Conservation (phyloP, 2,888 invertebrate species). For the Hypomecis atomaria region DNA sequence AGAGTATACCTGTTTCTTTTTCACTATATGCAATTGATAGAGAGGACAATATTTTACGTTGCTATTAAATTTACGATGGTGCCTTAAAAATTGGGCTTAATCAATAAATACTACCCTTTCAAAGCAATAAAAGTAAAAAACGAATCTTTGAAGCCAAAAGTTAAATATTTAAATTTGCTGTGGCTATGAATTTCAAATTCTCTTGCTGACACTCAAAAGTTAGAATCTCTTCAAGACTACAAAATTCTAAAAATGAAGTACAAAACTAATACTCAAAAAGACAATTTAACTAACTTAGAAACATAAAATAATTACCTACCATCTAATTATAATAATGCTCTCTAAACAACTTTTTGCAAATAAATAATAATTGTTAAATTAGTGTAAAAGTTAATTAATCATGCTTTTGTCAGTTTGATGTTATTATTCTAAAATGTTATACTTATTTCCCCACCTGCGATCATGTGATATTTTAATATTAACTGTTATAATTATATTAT, state of each 20-base stretch:
- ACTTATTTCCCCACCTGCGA: conserved; percentile 50
- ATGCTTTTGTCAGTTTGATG: conserved; percentile 5
- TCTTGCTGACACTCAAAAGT: too few species aligned
- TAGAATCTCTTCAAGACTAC: too few species aligned
- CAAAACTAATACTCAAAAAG: conserved; percentile 8
- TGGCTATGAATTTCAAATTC: too few species aligned
- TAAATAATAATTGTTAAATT: conserved; percentile 6
- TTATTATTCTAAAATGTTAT: conserved; percentile 15
- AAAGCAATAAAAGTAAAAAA: too few species aligned
- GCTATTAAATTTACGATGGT: too few species aligned
- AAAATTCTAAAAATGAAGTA: background rate
- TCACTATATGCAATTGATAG: too few species aligned
- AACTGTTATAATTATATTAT: conserved; percentile 9
- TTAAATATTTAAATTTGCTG: too few species aligned
- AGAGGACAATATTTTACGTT: too few species aligned
- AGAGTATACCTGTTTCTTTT: too few species aligned
- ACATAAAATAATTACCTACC: background rate
- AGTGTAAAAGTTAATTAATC: background rate
- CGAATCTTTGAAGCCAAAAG: too few species aligned
- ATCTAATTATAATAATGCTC: background rate
- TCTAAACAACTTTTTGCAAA: background rate
- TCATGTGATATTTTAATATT: conserved; percentile 53
- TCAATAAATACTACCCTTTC: too few species aligned
- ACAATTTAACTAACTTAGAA: background rate
- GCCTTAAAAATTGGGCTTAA: too few species aligned